These are phyloP conservation scores for Diadromus collaris DNA, from an alignment of 2,888 invertebrate genomes.

Conservation along the genomic window DNA sequence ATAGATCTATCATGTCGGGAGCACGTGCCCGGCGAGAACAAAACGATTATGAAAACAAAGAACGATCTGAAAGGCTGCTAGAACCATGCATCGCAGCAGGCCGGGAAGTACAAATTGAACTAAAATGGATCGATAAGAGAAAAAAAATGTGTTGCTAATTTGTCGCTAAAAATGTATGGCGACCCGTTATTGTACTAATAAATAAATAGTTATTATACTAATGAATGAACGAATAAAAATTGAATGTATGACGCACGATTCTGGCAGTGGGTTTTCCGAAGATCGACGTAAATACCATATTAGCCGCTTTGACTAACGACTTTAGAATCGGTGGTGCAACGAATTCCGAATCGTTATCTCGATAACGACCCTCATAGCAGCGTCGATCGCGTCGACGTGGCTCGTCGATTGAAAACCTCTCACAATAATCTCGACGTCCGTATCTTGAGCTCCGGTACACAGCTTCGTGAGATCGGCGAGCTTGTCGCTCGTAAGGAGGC, in stretches of 20 bases:
- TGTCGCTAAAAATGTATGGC: background rate
- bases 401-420: background rate
- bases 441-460: background rate
- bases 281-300: slow-evolving; percentile 58
- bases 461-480: slow-evolving; percentile 9
- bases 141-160: background rate
- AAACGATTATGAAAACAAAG: slow-evolving; percentile 35
- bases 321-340: slow-evolving; percentile 54
- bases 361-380: slow-evolving; percentile 16
- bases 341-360: slow-evolving; percentile 37
- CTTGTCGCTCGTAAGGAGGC: slow-evolving; percentile 36
- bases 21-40: slow-evolving; percentile 16
- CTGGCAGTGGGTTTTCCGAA: slow-evolving; percentile 48
- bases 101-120: background rate
- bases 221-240: no score
- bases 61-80: background rate
- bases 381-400: slow-evolving; percentile 11
- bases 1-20: slow-evolving; percentile 27
- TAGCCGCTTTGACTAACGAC: slow-evolving; percentile 59
- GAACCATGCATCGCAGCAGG: background rate
- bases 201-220: no score
- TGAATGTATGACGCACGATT: slow-evolving; percentile 6
- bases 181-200: no score
- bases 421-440: slow-evolving; percentile 22
- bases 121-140: background rate